Conservation (phyloP, 1,140 invertebrate genomes). For the Penaeus japonicus region DNA sequence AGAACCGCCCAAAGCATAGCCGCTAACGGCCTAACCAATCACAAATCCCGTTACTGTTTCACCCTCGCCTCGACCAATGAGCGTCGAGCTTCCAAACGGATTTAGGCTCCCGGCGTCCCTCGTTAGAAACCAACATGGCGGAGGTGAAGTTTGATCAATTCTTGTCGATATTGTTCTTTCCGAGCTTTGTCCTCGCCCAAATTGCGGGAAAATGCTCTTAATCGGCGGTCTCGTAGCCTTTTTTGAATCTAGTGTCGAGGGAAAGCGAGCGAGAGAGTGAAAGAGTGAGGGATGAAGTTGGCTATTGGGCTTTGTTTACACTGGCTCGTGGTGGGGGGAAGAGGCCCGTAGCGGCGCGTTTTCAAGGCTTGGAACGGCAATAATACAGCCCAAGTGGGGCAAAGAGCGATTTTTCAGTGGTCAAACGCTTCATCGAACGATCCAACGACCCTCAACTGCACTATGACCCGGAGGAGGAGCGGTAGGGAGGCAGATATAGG, state of each 20-base stretch:
- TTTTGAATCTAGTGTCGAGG: not conserved
- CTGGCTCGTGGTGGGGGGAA: conserved; percentile 38
- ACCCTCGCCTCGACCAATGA: conserved; percentile 7
- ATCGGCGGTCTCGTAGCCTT: not conserved
- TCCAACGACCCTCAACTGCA: not conserved
- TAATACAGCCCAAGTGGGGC: not conserved
- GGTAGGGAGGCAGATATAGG: not conserved
- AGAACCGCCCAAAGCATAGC: conserved; percentile 22
- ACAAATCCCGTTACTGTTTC: not conserved
- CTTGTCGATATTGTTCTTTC: conserved; percentile 45
- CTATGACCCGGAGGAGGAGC: not conserved
- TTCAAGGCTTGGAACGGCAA: not conserved
- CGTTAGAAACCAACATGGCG: conserved; percentile 48
- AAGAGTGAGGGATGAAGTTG: not conserved
- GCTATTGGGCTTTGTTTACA: conserved; percentile 42
- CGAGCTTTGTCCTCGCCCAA: too few species aligned
- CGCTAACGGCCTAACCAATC: conserved; percentile 9
- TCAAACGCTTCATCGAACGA: conserved; percentile 11
- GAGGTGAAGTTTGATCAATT: conserved; percentile 55
- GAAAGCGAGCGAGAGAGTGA: not conserved
- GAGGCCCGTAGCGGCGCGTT: conserved; percentile 31
- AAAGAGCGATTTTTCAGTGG: not conserved
- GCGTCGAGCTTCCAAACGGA: not conserved
- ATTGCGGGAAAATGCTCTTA: not conserved
- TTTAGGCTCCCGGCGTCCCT: conserved; percentile 38